A percentile compares a stretch with the other conserved stretches of the same genome.
phyloP scores from a whole-genome alignment of 1,140 invertebrate genomes.

The Procambarus clarkii region DNA sequence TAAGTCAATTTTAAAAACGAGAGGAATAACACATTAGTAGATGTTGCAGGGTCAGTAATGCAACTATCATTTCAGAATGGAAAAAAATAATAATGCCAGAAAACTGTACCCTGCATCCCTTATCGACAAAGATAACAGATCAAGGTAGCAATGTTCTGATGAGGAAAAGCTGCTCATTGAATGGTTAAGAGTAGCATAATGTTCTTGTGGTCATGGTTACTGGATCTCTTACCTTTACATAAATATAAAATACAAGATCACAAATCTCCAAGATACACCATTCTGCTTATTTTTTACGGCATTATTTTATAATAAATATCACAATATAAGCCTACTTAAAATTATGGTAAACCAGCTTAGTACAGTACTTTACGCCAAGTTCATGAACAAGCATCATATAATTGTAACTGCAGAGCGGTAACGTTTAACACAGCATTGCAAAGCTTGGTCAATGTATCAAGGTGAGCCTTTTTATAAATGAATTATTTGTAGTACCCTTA shows the following conservation, averaged over 20 bases:
- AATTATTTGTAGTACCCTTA: not conserved
- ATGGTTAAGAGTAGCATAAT: not conserved
- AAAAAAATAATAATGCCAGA: not conserved
- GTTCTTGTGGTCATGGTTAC: not conserved
- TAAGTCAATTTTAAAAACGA: too few relatives aligned
- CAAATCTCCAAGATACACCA: slow-evolving; percentile 33
- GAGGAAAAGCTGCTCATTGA: not conserved
- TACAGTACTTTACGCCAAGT: slow-evolving; percentile 12
- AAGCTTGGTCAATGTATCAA: not conserved
- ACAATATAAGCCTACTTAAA: slow-evolving; percentile 57
- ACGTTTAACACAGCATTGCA: not conserved
- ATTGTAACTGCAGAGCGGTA: not conserved
- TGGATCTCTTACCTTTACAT: slow-evolving; percentile 16
- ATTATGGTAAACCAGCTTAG: slow-evolving; percentile 31
- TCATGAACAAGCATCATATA: not conserved
- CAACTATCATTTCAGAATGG: too few relatives aligned
- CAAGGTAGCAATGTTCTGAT: not conserved
- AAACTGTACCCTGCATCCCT: not conserved
- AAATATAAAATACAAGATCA: slow-evolving; percentile 52
- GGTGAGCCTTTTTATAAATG: slow-evolving; percentile 1
- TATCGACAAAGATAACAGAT: not conserved
- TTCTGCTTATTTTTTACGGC: slow-evolving; percentile 12
- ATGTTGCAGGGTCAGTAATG: too few relatives aligned
- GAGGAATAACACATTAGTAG: too few relatives aligned
- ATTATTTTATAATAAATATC: slow-evolving; percentile 64